Evolutionary conservation across 1,140 invertebrate genomes (phyloP), one percentile per base, ranked within the genome.

Genomic region (Aphelenchoides avenae): DNA sequence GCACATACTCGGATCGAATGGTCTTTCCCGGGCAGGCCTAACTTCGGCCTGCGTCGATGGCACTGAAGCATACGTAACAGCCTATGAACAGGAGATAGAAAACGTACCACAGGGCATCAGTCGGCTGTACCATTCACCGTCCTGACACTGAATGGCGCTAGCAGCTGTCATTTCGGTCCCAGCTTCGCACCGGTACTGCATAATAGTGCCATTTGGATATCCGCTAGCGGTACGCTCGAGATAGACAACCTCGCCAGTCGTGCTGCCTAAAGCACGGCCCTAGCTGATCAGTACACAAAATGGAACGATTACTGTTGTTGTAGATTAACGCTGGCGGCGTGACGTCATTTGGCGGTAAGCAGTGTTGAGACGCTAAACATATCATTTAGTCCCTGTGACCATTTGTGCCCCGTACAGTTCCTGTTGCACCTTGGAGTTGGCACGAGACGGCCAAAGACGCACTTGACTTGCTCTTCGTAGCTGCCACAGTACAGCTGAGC

Each of bases 161-260:
- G 57, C 57, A 41, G 55, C 59, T 5, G 18, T 6, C 2, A n/a
- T n/a, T 4, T 15, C 27, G 9, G 6, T 27, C 2, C 22, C n/a
- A n/a, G 26, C 11, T 9, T 61, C 36, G 31, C 65, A 68, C 3
- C 20, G 6, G 52, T 52, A 68, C 11, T 49, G 65, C 43, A 68
- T 58, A 40, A 70, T 31, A 7, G 65, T 65, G 20, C 65, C 67
- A 18, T 68, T 68, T 15, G 68, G 68, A 46, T 34, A 58, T 31
- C 39, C n/a, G 3, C 30, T 29, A 41, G 41, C 50, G 27, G 15
- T 20, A 13, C 27, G 26, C n/a, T 57, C 41, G 7, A 57, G 37
- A 30, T 49, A 66, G 22, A 42, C 37, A 1, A 43, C 31, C 22
- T 64, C 24, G 1, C 20, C 27, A 20, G 18, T 24, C n/a, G 18